phyloP scores from a whole-genome alignment of 1,140 invertebrate genomes.

The Drosophila mayri region DNA sequence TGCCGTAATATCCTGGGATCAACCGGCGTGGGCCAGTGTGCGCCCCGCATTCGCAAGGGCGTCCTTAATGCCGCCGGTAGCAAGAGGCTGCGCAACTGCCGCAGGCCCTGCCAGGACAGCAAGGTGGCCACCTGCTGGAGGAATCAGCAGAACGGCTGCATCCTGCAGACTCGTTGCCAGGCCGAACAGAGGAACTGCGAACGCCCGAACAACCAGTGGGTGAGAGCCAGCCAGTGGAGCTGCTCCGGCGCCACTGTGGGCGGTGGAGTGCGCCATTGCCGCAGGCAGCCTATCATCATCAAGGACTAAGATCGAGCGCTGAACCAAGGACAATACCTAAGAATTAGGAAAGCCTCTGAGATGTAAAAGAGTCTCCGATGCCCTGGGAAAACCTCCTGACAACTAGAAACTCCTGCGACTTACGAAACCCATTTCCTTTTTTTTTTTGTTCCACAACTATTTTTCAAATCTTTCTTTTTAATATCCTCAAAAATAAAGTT shows the following conservation, averaged over 20 bases:
- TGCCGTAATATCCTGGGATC: constrained; percentile 44
- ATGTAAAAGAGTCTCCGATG: not conserved
- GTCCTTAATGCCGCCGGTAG: not conserved
- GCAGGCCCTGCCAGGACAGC: constrained; percentile 21
- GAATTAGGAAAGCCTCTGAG: not conserved
- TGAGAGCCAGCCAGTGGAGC: constrained; percentile 25
- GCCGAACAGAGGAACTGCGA: constrained; percentile 37
- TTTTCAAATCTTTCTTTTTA: not conserved
- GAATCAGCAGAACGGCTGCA: constrained; percentile 23
- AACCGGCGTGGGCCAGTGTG: constrained; percentile 51
- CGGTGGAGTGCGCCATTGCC: constrained; percentile 30
- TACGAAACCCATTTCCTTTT: no score
- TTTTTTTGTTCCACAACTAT: not conserved
- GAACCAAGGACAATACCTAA: not conserved
- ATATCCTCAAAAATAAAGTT: not conserved
- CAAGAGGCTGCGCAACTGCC: constrained; percentile 37
- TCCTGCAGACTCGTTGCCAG: constrained; percentile 42
- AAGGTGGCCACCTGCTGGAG: constrained; percentile 53
- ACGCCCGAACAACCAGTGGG: constrained; percentile 26
- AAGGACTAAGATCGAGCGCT: constrained; percentile 17
- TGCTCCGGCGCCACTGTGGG: constrained; percentile 1
- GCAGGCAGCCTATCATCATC: constrained; percentile 1
- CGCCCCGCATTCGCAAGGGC: not conserved
- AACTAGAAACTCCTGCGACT: no score
- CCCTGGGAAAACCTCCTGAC: not conserved